phyloP scores from a whole-genome alignment of 2,113 vertebrate genomes.

The Pyxicephalus adspersus region DNA sequence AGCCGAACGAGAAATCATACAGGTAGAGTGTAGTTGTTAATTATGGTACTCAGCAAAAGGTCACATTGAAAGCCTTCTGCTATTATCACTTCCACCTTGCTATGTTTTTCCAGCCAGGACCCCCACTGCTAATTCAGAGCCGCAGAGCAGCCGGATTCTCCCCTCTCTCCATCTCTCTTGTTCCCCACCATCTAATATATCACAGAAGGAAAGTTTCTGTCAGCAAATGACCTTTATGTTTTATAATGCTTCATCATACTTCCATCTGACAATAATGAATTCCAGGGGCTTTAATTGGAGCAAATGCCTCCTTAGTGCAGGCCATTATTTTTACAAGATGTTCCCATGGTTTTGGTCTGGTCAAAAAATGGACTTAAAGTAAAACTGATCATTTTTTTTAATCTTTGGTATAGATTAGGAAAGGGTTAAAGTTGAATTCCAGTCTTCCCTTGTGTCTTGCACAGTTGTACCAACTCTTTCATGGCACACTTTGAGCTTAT shows the following conservation, averaged over 20 bases:
- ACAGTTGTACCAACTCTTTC: too few relatives aligned
- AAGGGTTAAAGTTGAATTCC: too few relatives aligned
- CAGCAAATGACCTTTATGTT: slow-evolving; percentile 55
- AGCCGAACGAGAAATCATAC: not conserved
- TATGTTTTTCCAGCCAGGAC: slow-evolving; percentile 58
- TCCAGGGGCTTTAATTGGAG: slow-evolving; percentile 42
- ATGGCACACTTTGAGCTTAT: too few relatives aligned
- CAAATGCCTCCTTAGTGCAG: slow-evolving; percentile 43
- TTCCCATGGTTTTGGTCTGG: not conserved
- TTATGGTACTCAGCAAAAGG: slow-evolving; percentile 55
- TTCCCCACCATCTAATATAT: slow-evolving; percentile 36
- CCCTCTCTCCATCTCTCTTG: not conserved
- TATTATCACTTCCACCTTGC: slow-evolving; percentile 65
- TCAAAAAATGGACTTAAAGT: not conserved
- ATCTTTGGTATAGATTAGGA: too few relatives aligned
- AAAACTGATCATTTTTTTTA: too few relatives aligned
- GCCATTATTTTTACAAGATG: slow-evolving; percentile 16
- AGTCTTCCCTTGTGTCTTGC: too few relatives aligned
- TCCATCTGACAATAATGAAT: slow-evolving; percentile 53
- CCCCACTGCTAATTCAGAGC: slow-evolving; percentile 35
- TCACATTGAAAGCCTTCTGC: slow-evolving; percentile 59
- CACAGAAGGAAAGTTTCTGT: slow-evolving; percentile 43
- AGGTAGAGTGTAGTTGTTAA: slow-evolving; percentile 57
- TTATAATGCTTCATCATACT: slow-evolving; percentile 47
- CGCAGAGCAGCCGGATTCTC: not conserved